Evolutionary conservation across 2,113 vertebrate species (phyloP), one percentile per base, ranked within the genome.

Genomic region (Oreochromis tanganicae): DNA sequence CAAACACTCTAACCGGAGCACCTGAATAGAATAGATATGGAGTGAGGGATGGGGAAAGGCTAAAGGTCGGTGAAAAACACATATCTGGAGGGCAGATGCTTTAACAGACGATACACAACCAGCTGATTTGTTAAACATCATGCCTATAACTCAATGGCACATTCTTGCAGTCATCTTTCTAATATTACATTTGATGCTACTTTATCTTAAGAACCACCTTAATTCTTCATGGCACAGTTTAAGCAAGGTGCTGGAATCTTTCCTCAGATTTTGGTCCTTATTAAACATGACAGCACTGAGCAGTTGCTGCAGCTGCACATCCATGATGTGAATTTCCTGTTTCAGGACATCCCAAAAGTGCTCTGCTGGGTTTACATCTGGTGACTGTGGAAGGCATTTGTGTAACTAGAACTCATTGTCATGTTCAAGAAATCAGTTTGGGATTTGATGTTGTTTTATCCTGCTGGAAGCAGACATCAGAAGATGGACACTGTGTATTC

Each of bases 11-110:
- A 13, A 82, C 91, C 34, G 11, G 59, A 89, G 87, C 86, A 90
- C 93, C 95, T 95, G 89, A 56, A 85, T 59, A 46, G 38, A 46
- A 78, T n/a, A 84, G 71, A 88, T n/a, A 41, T 3, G 57, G 8
- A 8, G 57, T 86, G 86, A 93, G 80, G 3, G 21, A 87, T 80
- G 68, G 50, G 66, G 19, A 9, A 36, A 80, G 81, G 81, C 80
- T 82, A 66, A 43, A 89, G 84, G 89, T 91, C 81, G 61, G 82
- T 66, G 81, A 73, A 8, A 81, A 13, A 78, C 55, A 85, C 66
- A 54, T 82, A 84, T 82, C 17, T 68, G 46, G 68, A 82, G 50
- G 52, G 82, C 85, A 88, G 80, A 85, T 24, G 38, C 9, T 61
- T 66, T 36, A 84, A 56, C 14, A 71, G 61, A 38, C 6, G 0